Evolutionary conservation across 2,797 vertebrate genomes (phyloP).

Genomic region (Intellagama lesueurii): DNA sequence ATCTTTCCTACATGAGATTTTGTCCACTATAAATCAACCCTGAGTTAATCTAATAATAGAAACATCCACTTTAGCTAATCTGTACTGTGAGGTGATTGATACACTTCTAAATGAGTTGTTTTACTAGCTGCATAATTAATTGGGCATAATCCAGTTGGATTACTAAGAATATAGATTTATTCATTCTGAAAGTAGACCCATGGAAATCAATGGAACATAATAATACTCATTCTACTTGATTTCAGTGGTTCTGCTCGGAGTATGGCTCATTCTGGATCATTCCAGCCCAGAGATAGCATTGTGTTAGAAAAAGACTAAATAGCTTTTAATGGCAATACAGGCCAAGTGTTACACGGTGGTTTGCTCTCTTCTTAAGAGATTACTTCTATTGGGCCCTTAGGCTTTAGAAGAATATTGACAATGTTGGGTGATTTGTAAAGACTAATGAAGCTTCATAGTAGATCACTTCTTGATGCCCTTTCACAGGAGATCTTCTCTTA

Average conservation of each 20-base stretch:
- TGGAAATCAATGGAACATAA: not conserved
- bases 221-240: not conserved
- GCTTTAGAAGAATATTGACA: constrained; percentile 48
- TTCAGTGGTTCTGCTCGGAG: not conserved
- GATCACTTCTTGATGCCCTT: constrained; percentile 43
- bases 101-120: not conserved
- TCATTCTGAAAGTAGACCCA: not conserved
- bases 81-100: constrained; percentile 27
- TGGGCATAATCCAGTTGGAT: constrained; percentile 20
- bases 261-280: not conserved
- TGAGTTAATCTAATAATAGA: constrained; percentile 31
- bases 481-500: constrained; percentile 29
- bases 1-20: not conserved
- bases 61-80: constrained; percentile 42
- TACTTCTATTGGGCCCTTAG: constrained; percentile 26
- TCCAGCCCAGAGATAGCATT: not conserved
- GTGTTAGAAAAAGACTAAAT: constrained; percentile 18
- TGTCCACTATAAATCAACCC: not conserved
- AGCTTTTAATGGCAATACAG: not conserved
- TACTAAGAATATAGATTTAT: not conserved
- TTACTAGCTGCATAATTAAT: constrained; percentile 37
- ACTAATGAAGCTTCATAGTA: constrained; percentile 25
- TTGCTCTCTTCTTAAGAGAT: constrained; percentile 32
- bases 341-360: constrained; percentile 37
- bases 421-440: constrained; percentile 26